Evolutionary conservation across 2,888 invertebrate species (phyloP).

Genomic region (Deilephila elpenor): DNA sequence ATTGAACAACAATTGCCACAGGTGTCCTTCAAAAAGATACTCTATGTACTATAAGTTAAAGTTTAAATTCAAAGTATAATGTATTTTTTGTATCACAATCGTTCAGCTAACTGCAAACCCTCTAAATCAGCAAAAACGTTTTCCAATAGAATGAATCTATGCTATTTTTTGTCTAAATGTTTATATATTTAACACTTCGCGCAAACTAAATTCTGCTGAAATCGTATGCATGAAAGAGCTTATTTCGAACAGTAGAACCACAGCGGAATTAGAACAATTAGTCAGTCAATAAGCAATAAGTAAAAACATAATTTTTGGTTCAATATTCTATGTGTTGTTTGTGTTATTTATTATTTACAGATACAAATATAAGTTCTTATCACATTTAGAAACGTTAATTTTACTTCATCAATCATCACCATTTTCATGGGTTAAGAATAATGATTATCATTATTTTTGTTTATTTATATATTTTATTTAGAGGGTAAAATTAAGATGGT

Average conservation of each 20-base stretch:
- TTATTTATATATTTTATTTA: too few relatives aligned
- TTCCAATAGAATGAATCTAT: not conserved
- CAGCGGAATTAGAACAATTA: too few relatives aligned
- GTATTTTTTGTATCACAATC: not conserved
- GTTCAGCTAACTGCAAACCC: not conserved
- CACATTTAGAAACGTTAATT: too few relatives aligned
- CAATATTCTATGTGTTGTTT: too few relatives aligned
- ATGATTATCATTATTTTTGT: too few relatives aligned
- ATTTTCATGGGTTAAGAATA: too few relatives aligned
- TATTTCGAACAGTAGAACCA: not conserved
- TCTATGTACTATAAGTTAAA: not conserved
- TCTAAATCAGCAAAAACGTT: slow-evolving; percentile 1
- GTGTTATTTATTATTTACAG: too few relatives aligned
- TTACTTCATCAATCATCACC: too few relatives aligned
- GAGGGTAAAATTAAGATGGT: too few relatives aligned
- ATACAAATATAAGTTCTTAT: too few relatives aligned
- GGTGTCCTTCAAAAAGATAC: not conserved
- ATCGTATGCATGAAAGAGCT: not conserved
- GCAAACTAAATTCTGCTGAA: not conserved
- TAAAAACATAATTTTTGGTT: too few relatives aligned
- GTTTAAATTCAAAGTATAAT: not conserved
- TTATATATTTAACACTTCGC: not conserved
- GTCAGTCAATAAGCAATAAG: too few relatives aligned
- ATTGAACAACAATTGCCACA: not conserved
- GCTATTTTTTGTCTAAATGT: not conserved